Evolutionary conservation across 2,113 vertebrate genomes (phyloP), one percentile per base, ranked within the genome.

Genomic region (Stegostoma tigrinum): DNA sequence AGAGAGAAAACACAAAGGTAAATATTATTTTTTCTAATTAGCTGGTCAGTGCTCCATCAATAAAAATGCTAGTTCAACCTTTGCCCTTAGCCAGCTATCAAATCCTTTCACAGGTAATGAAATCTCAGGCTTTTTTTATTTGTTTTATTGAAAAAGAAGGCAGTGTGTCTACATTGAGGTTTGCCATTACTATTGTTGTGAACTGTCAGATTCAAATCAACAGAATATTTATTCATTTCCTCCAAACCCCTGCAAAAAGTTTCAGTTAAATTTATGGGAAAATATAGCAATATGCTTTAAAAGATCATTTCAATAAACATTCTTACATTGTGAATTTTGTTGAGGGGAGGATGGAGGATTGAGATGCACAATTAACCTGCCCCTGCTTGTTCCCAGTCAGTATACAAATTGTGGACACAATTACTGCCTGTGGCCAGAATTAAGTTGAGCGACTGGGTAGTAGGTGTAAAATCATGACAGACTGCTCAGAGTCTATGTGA

Each of bases 171-270:
- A 45, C 21, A 70, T 15, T 68, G n/a, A 48, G 93, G 66, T 8
- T 70, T 42, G 48, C 64, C 34, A 5, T 27, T 27, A 23, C 27
- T 24, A 34, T n/a, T 45, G 19, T 94, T 38, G 3, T 12, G n/a
- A 94, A 94, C 66, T 48, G 66, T 70, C 38, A 70, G 93, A 70
- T 48, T 94, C 38, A 68, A 67, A 70, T 70, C 24, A 45, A 70
- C 93, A 94, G 67, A 45, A 94, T 67, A 66, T 94, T 67, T 94
- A 95, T 75, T 95, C 66, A 72, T 72, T 95, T 95, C 23, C 68
- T 95, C 45, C 1, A 52, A 24, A 45, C 67, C 72, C 12, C 12
- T 48, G 45, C 67, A 30, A 34, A 64, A 93, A 23, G 89, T 93
- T 93, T 21, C 34, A n/a, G 27, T 90, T 61, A 90, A 93, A n/a